phyloP scores from a whole-genome alignment of 2,888 invertebrate genomes.

The Drosophila gaucha region DNA sequence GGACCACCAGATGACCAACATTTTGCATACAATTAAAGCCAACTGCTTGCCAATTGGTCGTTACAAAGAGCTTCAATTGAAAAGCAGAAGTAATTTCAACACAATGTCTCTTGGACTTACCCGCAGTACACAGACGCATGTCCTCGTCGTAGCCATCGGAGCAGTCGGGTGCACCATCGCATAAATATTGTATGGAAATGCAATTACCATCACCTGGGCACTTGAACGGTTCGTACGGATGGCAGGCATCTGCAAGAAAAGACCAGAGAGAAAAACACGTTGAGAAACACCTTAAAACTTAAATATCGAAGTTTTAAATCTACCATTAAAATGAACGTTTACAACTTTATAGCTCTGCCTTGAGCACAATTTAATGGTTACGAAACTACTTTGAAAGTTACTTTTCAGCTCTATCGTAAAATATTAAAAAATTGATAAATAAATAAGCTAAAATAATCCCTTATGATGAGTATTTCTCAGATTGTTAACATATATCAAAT shows the following conservation, averaged over 20 bases:
- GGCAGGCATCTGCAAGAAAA: conserved; percentile 89
- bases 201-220: conserved; percentile 97
- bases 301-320: not conserved
- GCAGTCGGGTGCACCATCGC: conserved; percentile 97
- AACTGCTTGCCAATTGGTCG: conserved; percentile 6
- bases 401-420: too few species aligned
- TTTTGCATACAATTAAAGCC: conserved; percentile 28
- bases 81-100: conserved; percentile 4
- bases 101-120: conserved; percentile 85
- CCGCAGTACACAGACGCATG: conserved; percentile 96
- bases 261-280: conserved; percentile 1
- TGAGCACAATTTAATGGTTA: too few species aligned
- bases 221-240: conserved; percentile 98
- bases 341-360: too few species aligned
- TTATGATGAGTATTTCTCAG: too few species aligned
- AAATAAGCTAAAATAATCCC: too few species aligned
- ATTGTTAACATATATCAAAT: too few species aligned
- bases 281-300: conserved; percentile 5
- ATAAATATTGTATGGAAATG: conserved; percentile 98
- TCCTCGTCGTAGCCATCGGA: conserved; percentile 98
- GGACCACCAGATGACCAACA: conserved; percentile 5
- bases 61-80: conserved; percentile 1
- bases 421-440: too few species aligned
- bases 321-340: not conserved
- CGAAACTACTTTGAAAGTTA: too few species aligned